Evolutionary conservation across 2,113 vertebrate species (phyloP).

Genomic region (Apodemus sylvaticus): DNA sequence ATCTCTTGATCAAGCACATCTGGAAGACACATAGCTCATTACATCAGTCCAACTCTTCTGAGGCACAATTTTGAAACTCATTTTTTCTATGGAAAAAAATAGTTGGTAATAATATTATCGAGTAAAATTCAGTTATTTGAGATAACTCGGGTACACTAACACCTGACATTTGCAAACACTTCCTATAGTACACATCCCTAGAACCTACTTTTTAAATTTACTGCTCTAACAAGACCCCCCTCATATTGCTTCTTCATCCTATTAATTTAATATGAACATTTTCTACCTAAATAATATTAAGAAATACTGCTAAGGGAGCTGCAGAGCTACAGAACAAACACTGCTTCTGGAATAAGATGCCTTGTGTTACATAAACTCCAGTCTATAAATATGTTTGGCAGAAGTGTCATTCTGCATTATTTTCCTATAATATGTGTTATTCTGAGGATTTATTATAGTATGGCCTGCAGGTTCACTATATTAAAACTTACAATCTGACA

Average conservation of each 20-base stretch:
- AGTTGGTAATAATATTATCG: conserved; percentile 5
- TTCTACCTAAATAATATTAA: conserved; percentile 53
- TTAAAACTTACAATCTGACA: conserved; percentile 62
- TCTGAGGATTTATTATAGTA: conserved; percentile 55
- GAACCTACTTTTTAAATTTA: conserved; percentile 30
- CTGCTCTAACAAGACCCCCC: not conserved
- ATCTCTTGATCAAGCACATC: not conserved
- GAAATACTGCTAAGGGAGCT: conserved; percentile 55
- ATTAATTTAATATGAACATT: conserved; percentile 59
- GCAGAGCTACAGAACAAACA: not conserved
- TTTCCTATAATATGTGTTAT: conserved; percentile 66
- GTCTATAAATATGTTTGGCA: conserved; percentile 67
- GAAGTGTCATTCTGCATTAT: conserved; percentile 64
- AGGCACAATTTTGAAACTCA: not conserved
- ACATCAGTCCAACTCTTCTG: not conserved
- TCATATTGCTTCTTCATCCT: not conserved
- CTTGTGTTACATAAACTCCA: conserved; percentile 61
- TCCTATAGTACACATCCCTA: not conserved
- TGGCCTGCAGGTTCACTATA: conserved; percentile 36
- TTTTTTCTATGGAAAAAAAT: not conserved
- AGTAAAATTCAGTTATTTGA: not conserved
- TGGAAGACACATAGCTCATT: not conserved
- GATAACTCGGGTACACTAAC: not conserved
- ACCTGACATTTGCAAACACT: not conserved
- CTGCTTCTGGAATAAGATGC: conserved; percentile 33